Evolutionary conservation across 2,888 invertebrate genomes (phyloP), one percentile per base, ranked within the genome.

Genomic region (Ochlodes sylvanus): DNA sequence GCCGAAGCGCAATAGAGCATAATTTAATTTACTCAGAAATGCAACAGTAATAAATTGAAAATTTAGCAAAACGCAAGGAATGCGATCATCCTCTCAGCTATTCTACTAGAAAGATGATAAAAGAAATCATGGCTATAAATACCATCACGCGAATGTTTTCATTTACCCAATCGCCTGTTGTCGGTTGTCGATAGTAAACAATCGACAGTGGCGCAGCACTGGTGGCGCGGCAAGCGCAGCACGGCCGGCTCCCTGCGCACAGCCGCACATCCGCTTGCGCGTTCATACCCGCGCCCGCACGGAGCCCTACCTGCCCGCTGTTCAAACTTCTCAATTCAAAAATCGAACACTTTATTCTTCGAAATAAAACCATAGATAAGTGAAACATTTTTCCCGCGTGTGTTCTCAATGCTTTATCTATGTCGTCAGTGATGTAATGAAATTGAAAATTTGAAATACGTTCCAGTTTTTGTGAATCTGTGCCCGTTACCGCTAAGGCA

Each of bases 211-310:
- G 63, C 41, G 63, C 79, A 72, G 67, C 78, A 76, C 75, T 79
- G 71, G 56, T 38, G 55, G 69, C 67, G 68, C 70, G 78, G 77
- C 75, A 71, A 77, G 82, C 76, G 80, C 90, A 88, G 74, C 91
- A 89, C 90, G 76, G 86, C 85, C 87, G 87, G 89, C 87, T 83
- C 85, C 82, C 79, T 76, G 84, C 38, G 38, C 38, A 19, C 19
- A 17, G 50, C 50, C 84, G 88, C 92, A 92, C 90, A 93, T 93
- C 92, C 92, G 92, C 86, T 87, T 90, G 90, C 86, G 89, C 87
- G 86, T 82, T 88, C 84, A 79, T 81, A 81, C 85, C 85, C 82
- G 88, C 87, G 87, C 87, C 84, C 84, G 86, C 77, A 80, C 73
- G 63, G n/a, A n/a, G 68, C 78, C 76, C 80, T 27, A 27, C 79